Percentiles rank a stretch among this genome's conserved stretches.
Conservation (phyloP, 2,797 vertebrate species). For the Poliocrania exsul region DNA sequence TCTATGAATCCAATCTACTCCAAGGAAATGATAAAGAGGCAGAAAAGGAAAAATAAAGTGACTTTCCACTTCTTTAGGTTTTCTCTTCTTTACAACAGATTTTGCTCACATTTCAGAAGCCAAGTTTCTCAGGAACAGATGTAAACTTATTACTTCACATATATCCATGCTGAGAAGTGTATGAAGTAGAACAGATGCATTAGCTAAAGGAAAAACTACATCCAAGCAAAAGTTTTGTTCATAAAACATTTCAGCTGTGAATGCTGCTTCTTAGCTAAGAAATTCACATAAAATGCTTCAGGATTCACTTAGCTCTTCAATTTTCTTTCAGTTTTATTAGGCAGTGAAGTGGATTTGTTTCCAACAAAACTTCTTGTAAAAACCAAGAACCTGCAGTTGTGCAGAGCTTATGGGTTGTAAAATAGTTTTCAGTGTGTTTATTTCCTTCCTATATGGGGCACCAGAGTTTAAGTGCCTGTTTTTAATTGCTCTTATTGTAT, state of each 20-base stretch:
- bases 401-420: neutral
- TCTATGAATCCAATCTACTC: neutral
- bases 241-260: neutral
- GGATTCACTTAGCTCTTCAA: neutral
- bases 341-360: neutral
- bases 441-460: neutral
- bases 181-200: constrained; percentile 8
- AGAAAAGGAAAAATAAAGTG: neutral
- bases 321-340: neutral
- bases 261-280: neutral
- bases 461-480: neutral
- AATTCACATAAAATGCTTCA: neutral
- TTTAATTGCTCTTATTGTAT: neutral
- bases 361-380: neutral
- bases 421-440: neutral
- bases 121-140: neutral
- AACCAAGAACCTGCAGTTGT: neutral
- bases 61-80: neutral
- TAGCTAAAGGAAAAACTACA: neutral
- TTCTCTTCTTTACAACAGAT: neutral
- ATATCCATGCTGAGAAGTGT: neutral
- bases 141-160: neutral
- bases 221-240: neutral
- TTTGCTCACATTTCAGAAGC: neutral
- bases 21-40: neutral